Base-by-base conservation (phyloP, 1,140 invertebrate species). In the Polyergus mexicanus region DNA sequence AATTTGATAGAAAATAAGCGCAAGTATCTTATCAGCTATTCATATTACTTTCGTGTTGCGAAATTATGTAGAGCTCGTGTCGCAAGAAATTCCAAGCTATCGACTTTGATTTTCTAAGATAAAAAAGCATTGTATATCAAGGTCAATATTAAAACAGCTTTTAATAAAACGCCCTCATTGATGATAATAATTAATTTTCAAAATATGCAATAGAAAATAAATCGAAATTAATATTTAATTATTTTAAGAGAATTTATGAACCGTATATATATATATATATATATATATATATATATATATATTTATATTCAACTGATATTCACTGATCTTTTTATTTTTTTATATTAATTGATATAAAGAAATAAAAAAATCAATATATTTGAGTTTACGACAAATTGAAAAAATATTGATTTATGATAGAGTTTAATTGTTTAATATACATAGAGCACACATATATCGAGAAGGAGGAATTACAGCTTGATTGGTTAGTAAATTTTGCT, bases 11-110 rank as follows among this genome's bases (percentile, higher is more conserved):
- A 80, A 69, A 80, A 80, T 80, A 66, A 69, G 41, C 58, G 77
- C 77, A 80, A 69, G 47, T 44, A 80, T 69, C 63, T 80, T 80
- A 80, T 80, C 77, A 80, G 65, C 77, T 80, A 80, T 69, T 80
- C 63, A 56, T 69, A 54, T 56, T 80, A 66, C 75, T 78, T 66
- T 66, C 75, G 60, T 78, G 75, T 80, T 35, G 32, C 47, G 16
- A 69, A 80, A 80, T 80, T 80, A 80, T 44, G 32, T 38, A 19
- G 32, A 38, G 63, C 51, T 54, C 41, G 41, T 80, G 76, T 78
- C n/a, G 13, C 41, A 66, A 66, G 76, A 35, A 25, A 54, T 76
- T 76, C 74, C 74, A 63, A 62, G 38, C 32, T 74, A 54, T 75
- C 19, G 41, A 65, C 58, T 41, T 28, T 11, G 44, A 77, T 65